phyloP scores from a whole-genome alignment of 2,888 invertebrate genomes.

The Scaptodrosophila latifasciaeformis region DNA sequence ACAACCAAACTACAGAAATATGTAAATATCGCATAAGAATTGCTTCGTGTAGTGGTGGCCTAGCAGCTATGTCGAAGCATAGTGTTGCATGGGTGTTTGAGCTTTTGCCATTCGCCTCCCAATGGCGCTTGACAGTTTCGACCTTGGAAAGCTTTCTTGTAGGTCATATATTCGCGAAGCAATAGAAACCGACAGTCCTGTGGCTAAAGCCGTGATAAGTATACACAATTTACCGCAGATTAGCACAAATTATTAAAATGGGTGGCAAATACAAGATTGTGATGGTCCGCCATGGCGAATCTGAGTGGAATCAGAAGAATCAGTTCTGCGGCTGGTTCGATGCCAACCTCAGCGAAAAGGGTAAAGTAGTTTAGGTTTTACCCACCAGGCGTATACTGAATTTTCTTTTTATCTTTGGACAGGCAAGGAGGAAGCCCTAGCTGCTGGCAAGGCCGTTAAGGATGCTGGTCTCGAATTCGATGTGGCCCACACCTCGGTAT shows the following conservation, averaged over 20 bases:
- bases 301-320: conserved; percentile 86
- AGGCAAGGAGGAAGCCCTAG: conserved; percentile 74
- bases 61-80: no score
- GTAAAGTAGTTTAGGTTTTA: conserved; percentile 71
- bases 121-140: no score
- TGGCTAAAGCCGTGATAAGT: conserved; percentile 17
- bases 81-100: conserved; percentile 25
- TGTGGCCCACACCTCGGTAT: conserved; percentile 86
- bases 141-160: conserved; percentile 55
- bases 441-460: conserved; percentile 86
- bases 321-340: conserved; percentile 86
- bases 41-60: no score
- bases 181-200: conserved; percentile 50
- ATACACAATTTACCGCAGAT: conserved; percentile 50
- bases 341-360: conserved; percentile 82
- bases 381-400: conserved; percentile 13
- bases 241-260: conserved; percentile 58
- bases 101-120: no score
- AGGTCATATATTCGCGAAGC: conserved; percentile 51
- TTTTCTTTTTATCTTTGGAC: not conserved
- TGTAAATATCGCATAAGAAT: no score
- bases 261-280: conserved; percentile 80
- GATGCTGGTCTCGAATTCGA: conserved; percentile 86
- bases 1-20: no score
- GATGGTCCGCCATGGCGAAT: conserved; percentile 86